These are phyloP conservation scores for Xenopus laevis DNA, from an alignment of 2,113 vertebrate genomes.

Conservation along the genomic window DNA sequence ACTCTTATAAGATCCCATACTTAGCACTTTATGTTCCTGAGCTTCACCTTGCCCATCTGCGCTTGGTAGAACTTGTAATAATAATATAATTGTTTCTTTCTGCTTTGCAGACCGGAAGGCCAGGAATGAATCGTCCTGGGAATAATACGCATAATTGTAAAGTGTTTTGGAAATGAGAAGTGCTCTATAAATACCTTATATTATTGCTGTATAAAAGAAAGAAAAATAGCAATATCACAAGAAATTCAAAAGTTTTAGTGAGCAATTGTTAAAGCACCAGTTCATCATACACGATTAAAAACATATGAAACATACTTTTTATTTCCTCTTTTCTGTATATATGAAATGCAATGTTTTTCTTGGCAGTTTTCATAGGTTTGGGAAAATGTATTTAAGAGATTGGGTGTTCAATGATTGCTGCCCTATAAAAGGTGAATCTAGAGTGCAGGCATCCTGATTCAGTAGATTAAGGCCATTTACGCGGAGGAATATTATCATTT, in stretches of 20 bases:
- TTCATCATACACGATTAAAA: slow-evolving; percentile 44
- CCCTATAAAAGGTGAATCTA: slow-evolving; percentile 30
- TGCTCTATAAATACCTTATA: slow-evolving; percentile 21
- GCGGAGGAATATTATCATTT: no score
- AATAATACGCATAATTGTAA: slow-evolving; percentile 36
- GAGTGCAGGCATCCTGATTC: slow-evolving; percentile 15
- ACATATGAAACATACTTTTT: slow-evolving; percentile 47
- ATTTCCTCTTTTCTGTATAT: slow-evolving; percentile 43
- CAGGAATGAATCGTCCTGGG: slow-evolving; percentile 27
- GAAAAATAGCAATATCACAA: slow-evolving; percentile 42
- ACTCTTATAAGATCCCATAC: slow-evolving; percentile 5
- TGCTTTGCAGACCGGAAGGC: slow-evolving; percentile 39
- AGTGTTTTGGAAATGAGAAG: slow-evolving; percentile 28
- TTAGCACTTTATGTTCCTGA: neutral
- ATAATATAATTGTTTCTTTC: slow-evolving; percentile 46
- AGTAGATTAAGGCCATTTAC: neutral
- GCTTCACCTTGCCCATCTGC: slow-evolving; percentile 39
- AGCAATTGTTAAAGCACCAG: slow-evolving; percentile 40
- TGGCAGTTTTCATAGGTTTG: slow-evolving; percentile 39
- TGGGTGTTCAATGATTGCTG: slow-evolving; percentile 42
- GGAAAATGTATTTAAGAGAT: slow-evolving; percentile 43
- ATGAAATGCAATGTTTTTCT: slow-evolving; percentile 41
- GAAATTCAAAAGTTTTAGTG: slow-evolving; percentile 42
- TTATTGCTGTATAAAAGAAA: slow-evolving; percentile 44
- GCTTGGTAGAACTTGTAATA: slow-evolving; percentile 36